A percentile compares a stretch with the other conserved stretches of the same genome.
Conservation (phyloP, 2,113 vertebrate species). For the Triplophysa dalaica region DNA sequence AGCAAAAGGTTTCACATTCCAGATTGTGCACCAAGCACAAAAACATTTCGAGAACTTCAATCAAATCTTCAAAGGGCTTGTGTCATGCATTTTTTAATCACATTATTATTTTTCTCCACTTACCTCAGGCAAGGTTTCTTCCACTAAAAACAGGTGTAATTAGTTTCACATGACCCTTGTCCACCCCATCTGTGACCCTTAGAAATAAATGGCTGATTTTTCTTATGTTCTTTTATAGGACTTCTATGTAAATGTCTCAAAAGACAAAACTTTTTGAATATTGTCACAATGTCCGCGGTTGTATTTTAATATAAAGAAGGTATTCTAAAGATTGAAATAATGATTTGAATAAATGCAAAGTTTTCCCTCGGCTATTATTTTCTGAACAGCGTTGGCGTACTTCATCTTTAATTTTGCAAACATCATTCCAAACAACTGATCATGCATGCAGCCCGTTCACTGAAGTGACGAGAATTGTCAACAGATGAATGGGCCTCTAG, state of each 20-base stretch:
- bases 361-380: not conserved
- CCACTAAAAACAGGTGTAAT: no score
- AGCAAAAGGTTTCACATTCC: not conserved
- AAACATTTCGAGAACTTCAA: not conserved
- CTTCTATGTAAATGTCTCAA: no score
- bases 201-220: no score
- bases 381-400: not conserved
- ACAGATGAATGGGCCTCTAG: conserved; percentile 6
- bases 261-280: no score
- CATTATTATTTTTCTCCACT: no score
- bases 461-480: conserved; percentile 14
- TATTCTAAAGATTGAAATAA: not conserved
- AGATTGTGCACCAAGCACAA: not conserved
- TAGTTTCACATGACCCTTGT: no score
- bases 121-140: no score
- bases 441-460: conserved; percentile 16
- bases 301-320: no score
- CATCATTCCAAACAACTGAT: conserved; percentile 18
- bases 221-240: no score
- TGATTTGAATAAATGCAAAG: not conserved
- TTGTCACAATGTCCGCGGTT: no score
- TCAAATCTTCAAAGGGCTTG: not conserved
- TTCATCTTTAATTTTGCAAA: conserved; percentile 22
- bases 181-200: no score
- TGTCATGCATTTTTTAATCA: no score